Evolutionary conservation across 1,140 invertebrate species (phyloP), one percentile per base, ranked within the genome.

Genomic region (Hylaeus anthracinus): DNA sequence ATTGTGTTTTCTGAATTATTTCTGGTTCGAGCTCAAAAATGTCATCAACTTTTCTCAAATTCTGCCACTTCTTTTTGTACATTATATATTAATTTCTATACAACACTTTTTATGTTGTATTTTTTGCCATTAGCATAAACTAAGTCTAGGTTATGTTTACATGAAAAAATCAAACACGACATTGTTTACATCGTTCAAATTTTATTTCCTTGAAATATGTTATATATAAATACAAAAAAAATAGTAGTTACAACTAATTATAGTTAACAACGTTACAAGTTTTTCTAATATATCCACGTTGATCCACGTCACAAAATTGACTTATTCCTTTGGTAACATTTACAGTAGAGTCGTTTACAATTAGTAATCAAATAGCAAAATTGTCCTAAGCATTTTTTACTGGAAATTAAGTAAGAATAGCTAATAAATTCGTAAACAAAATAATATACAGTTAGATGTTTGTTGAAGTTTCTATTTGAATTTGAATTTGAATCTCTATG

Each of bases 1-100:
- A 87, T n/a, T 74, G 41, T 14, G 45, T 48, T 37, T 58, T 80
- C 1, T 67, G 37, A 39, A 43, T 83, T 14, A 45, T 80, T 63
- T 79, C 82, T 65, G 87, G 77, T 60, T 87, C 84, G 51, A 91
- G 78, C 67, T 79, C 81, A 45, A 89, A 88, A 48, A 83, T 78
- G 39, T 86, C 77, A 9, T 83, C 64, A 67, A 65, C 45, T 81
- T 88, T 86, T 48, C 12, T 74, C 51, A 89, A 77, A 9, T 87
- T 79, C 43, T 69, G 55, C 86, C 87, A 87, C 15, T 70, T 81
- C 9, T 53, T 84, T 3, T 60, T 77, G 10, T 79, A 63, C 86
- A 87, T 87, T 66, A 51, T 51, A 56, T 26, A 56, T 26, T 14
- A 37, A 51, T 5, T 53, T 61, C 15, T 43, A 64, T 0, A 15